Percentiles rank a stretch among this genome's conserved stretches.
phyloP scores from a whole-genome alignment of 2,797 vertebrate species.

The Crenuchus spilurus region DNA sequence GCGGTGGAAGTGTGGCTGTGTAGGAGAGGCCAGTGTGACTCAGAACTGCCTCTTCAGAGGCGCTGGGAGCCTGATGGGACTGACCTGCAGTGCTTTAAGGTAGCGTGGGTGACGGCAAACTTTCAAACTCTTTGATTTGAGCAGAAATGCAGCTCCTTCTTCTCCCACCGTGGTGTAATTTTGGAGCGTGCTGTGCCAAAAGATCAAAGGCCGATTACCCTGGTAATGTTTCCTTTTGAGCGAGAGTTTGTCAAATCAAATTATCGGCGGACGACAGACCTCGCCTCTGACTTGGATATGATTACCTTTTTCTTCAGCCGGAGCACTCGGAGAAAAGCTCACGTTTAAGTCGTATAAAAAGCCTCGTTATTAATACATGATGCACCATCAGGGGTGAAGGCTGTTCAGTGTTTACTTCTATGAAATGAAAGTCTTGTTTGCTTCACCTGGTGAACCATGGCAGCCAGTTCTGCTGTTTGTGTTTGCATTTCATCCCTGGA shows the following conservation, averaged over 20 bases:
- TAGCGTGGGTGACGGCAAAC: conserved; percentile 72
- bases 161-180: conserved; percentile 50
- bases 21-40: conserved; percentile 43
- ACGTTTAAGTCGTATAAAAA: not conserved
- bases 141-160: conserved; percentile 67
- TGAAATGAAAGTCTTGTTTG: not conserved
- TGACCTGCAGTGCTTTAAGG: conserved; percentile 74
- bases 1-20: conserved; percentile 48
- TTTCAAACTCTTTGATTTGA: conserved; percentile 59
- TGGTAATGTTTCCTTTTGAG: conserved; percentile 63
- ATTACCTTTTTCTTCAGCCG: not conserved
- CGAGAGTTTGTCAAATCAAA: no score
- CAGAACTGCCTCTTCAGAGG: conserved; percentile 50
- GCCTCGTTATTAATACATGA: no score
- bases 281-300: not conserved
- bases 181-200: conserved; percentile 50
- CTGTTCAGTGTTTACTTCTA: not conserved
- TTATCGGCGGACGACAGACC: not conserved
- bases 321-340: not conserved
- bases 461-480: not conserved
- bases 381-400: not conserved
- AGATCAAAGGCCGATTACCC: conserved; percentile 74
- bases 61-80: conserved; percentile 38
- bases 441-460: not conserved
- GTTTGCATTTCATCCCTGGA: not conserved